These are phyloP conservation scores for Myripristis jacobus DNA, from an alignment of 2,797 vertebrate species.

Conservation along the genomic window DNA sequence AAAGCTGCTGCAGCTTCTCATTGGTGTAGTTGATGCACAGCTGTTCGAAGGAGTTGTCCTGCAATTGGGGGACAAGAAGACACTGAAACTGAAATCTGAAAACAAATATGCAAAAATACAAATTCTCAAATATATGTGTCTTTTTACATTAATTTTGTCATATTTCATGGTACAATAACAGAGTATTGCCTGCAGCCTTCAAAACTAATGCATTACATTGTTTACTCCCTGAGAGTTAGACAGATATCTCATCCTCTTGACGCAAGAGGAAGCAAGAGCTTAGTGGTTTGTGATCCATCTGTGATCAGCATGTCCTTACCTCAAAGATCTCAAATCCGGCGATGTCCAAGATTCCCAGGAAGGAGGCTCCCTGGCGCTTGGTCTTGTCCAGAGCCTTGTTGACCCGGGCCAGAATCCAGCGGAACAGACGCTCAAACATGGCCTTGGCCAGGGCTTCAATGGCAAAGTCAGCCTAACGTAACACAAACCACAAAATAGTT, in stretches of 20 bases:
- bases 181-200: not conserved
- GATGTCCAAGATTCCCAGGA: slow-evolving; percentile 97
- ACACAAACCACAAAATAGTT: not conserved
- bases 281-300: not conserved
- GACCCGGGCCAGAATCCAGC: slow-evolving; percentile 91
- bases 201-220: not conserved
- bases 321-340: slow-evolving; percentile 99
- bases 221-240: not conserved
- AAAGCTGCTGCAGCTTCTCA: slow-evolving; percentile 95
- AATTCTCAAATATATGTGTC: too few species aligned
- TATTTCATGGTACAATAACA: not conserved
- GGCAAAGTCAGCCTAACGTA: slow-evolving; percentile 93
- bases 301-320: slow-evolving; percentile 72
- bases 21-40: slow-evolving; percentile 97
- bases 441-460: slow-evolving; percentile 95
- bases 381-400: slow-evolving; percentile 98
- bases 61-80: slow-evolving; percentile 35
- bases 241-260: not conserved
- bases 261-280: not conserved
- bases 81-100: slow-evolving; percentile 8
- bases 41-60: slow-evolving; percentile 96
- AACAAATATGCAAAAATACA: too few species aligned
- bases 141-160: not conserved
- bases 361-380: slow-evolving; percentile 95
- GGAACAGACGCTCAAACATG: slow-evolving; percentile 94